Conservation (phyloP, 2,113 vertebrate species). For the Pardalotus punctatus region DNA sequence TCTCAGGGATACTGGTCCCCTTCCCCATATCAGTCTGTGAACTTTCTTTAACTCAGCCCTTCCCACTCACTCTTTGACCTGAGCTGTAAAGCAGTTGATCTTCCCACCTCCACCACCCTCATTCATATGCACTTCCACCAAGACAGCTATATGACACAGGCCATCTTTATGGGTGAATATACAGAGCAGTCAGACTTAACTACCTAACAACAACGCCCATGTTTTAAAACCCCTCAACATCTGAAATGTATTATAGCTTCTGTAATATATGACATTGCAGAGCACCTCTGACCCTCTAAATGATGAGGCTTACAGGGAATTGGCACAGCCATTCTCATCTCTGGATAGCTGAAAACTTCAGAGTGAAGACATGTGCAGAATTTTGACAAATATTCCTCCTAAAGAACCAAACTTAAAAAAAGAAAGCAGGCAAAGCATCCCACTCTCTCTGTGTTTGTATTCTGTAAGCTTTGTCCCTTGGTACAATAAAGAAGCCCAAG, state of each 20-base stretch:
- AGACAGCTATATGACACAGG: not conserved
- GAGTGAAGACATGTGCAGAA: not conserved
- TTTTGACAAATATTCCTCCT: not conserved
- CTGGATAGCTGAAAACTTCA: not conserved
- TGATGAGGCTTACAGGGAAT: not conserved
- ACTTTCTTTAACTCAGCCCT: constrained; percentile 26
- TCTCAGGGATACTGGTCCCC: not conserved
- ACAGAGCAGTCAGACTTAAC: not conserved
- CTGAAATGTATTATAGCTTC: not conserved
- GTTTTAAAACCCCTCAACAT: not conserved
- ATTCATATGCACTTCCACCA: not conserved
- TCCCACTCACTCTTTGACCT: constrained; percentile 9
- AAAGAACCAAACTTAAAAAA: not conserved
- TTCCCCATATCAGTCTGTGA: not conserved
- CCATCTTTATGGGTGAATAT: not conserved
- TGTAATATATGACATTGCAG: not conserved
- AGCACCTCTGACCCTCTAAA: not conserved
- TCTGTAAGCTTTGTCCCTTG: not conserved
- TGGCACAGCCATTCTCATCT: not conserved
- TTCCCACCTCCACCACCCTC: not conserved
- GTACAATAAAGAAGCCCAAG: not conserved
- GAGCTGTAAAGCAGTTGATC: constrained; percentile 3
- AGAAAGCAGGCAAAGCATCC: not conserved
- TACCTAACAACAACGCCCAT: not conserved
- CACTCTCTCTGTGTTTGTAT: not conserved